A percentile compares a stretch with the other conserved stretches of the same genome.
phyloP scores from a whole-genome alignment of 1,140 invertebrate genomes.

The Drosophila sproati region DNA sequence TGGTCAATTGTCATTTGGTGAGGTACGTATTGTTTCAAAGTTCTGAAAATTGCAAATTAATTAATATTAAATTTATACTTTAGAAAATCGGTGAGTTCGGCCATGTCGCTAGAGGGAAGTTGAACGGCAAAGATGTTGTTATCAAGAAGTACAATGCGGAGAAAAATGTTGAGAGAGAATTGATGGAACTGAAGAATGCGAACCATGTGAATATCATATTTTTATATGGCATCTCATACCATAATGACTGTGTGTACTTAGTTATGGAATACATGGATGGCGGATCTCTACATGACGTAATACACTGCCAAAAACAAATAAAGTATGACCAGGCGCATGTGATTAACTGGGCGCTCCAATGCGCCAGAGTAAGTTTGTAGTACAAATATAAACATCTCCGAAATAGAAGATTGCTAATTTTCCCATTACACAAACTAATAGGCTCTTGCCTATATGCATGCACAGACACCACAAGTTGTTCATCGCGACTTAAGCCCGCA shows the following conservation, averaged over 20 bases:
- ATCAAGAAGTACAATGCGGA: not conserved
- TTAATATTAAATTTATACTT: not conserved
- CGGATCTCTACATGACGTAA: slow-evolving; percentile 5
- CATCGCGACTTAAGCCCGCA: slow-evolving; percentile 30
- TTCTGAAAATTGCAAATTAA: not conserved
- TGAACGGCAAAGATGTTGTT: slow-evolving; percentile 10
- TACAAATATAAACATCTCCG: not conserved
- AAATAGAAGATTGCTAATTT: not conserved
- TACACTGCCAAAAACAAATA: not conserved
- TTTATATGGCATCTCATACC: slow-evolving; percentile 5
- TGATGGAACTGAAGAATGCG: not conserved
- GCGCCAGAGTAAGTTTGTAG: slow-evolving; percentile 4
- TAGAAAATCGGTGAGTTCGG: slow-evolving; percentile 15
- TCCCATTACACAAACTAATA: not conserved
- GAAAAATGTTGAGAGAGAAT: not conserved
- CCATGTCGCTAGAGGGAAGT: slow-evolving; percentile 4
- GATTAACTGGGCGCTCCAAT: slow-evolving; percentile 25
- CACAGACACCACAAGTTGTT: not conserved
- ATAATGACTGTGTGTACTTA: not conserved
- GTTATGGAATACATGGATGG: slow-evolving; percentile 44
- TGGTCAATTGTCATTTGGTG: slow-evolving; percentile 1
- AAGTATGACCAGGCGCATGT: slow-evolving; percentile 7
- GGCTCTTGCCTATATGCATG: slow-evolving; percentile 35
- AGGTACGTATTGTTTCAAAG: slow-evolving; percentile 7
- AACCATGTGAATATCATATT: slow-evolving; percentile 40